Percentiles rank a stretch among this genome's conserved stretches.
phyloP scores from a whole-genome alignment of 1,140 invertebrate species.

The Gryon sp. region DNA sequence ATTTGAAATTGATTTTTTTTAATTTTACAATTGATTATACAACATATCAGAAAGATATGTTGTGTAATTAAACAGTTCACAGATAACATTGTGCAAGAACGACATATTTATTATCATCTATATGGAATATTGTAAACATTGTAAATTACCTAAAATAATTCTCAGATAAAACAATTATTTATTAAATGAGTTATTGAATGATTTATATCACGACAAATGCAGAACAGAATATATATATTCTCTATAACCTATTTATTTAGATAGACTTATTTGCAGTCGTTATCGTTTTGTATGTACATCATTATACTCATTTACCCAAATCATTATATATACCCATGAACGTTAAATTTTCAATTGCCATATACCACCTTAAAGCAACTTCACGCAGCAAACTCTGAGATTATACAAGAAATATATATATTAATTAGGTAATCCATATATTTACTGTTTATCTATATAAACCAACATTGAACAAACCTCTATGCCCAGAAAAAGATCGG shows the following conservation, averaged over 20 bases:
- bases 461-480: conserved; percentile 21
- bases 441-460: conserved; percentile 22
- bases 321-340: conserved; percentile 1
- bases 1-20: no score
- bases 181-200: background rate
- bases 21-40: no score
- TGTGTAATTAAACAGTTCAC: no score
- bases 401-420: conserved; percentile 19
- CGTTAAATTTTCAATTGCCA: conserved; percentile 21
- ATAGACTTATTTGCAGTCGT: conserved; percentile 5
- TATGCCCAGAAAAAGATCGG: conserved; percentile 10
- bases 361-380: conserved; percentile 13
- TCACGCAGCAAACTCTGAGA: conserved; percentile 22
- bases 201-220: no score
- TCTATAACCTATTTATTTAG: conserved; percentile 7
- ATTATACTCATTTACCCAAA: conserved; percentile 14
- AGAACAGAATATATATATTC: no score
- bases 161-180: background rate
- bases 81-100: no score
- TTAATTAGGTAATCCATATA: conserved; percentile 30
- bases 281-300: background rate
- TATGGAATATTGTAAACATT: no score
- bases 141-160: no score
- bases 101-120: no score
- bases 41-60: no score